Conservation (phyloP, 2,888 invertebrate species). For the Tachystola acroxantha region DNA sequence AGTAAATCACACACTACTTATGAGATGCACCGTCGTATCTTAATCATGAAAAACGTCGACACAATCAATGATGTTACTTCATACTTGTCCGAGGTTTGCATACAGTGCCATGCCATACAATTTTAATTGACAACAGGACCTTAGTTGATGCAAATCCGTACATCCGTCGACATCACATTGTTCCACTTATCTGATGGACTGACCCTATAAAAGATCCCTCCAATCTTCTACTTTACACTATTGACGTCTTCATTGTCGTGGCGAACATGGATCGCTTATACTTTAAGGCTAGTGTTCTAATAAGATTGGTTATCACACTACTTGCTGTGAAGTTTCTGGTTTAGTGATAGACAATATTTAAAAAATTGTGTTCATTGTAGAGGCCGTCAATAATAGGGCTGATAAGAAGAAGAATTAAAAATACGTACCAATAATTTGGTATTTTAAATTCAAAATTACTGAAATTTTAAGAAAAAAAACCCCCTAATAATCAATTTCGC, state of each 20-base stretch:
- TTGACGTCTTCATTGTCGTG: constrained; percentile 21
- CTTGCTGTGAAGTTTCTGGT: no score
- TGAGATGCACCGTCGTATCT: no score
- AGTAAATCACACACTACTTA: no score
- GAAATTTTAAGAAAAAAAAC: no score
- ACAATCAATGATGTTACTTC: constrained; percentile 23
- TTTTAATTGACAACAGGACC: constrained; percentile 64
- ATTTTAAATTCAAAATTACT: no score
- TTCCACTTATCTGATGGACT: constrained; percentile 55
- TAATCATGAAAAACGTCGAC: not conserved
- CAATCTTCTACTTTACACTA: constrained; percentile 35
- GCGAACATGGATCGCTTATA: constrained; percentile 38
- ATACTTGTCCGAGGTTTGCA: constrained; percentile 34
- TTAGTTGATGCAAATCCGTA: constrained; percentile 49
- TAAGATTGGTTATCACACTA: no score
- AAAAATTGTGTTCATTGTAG: no score
- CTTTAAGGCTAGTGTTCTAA: constrained; percentile 36
- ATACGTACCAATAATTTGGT: no score
- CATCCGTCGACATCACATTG: constrained; percentile 53
- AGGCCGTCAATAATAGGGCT: no score
- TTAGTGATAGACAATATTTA: no score
- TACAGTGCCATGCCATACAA: constrained; percentile 46
- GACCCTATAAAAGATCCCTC: constrained; percentile 52
- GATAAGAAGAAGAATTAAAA: no score
- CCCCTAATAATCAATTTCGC: no score